Evolutionary conservation across 2,888 invertebrate genomes (phyloP).

Genomic region (Empis livida): DNA sequence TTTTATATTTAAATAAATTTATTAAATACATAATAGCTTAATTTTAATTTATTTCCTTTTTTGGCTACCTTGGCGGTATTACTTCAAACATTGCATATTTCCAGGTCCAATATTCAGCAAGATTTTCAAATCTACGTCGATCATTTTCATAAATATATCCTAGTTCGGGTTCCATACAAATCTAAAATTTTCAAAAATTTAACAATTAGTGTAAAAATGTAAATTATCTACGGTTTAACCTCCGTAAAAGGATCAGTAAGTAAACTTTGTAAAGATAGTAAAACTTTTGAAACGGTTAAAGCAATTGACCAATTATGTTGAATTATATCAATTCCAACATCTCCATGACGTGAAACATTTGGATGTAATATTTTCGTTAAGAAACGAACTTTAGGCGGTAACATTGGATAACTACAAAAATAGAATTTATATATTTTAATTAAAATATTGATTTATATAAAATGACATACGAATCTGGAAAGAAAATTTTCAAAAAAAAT

Average conservation of each 20-base stretch:
- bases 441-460: slow-evolving; percentile 2
- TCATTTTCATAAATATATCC: slow-evolving; percentile 67
- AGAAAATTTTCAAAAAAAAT: slow-evolving; percentile 81
- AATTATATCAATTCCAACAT: slow-evolving; percentile 90
- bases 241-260: slow-evolving; percentile 82
- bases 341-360: slow-evolving; percentile 88
- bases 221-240: slow-evolving; percentile 30
- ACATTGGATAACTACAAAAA: slow-evolving; percentile 63
- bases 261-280: slow-evolving; percentile 76
- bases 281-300: slow-evolving; percentile 76
- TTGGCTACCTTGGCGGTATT: slow-evolving; percentile 27
- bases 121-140: slow-evolving; percentile 58
- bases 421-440: slow-evolving; percentile 10
- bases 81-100: slow-evolving; percentile 75
- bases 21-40: too few relatives aligned
- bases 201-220: not conserved
- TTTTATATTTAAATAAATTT: too few relatives aligned
- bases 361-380: slow-evolving; percentile 89
- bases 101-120: slow-evolving; percentile 82
- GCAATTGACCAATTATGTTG: slow-evolving; percentile 95
- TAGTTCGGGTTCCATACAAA: slow-evolving; percentile 81
- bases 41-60: too few relatives aligned
- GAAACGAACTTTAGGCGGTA: slow-evolving; percentile 82
- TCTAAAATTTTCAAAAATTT: slow-evolving; percentile 36
- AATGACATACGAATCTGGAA: slow-evolving; percentile 56